Base-by-base conservation (phyloP, 2,797 vertebrate genomes). In the Chaetodon trifasciatus region DNA sequence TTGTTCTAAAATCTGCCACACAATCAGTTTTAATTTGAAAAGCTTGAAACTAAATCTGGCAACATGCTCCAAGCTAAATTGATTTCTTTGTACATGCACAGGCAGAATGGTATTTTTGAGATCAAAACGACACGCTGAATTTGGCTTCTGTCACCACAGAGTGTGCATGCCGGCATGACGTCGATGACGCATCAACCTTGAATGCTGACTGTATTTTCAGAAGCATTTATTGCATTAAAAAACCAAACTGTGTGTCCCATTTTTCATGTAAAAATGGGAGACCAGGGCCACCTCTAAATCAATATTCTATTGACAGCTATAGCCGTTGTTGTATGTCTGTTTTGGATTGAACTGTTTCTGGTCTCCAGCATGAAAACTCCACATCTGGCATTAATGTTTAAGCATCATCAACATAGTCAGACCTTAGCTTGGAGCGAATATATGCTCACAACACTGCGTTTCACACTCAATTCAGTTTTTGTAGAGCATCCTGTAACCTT, bases 381-480 rank as follows among this genome's bases (percentile, higher is more conserved):
- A 66, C 62, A 44, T 64, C n/a, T 53, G 24, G 13, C 28, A 53
- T 11, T 60, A 16, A 53, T 76, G 24, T 67, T 66, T 23, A 35
- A 35, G 21, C 23, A 69, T 32, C 35, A 28, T 63, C 3, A 42
- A 32, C 40, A 63, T 12, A 4, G 19, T 50, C 11, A 19, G 11
- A 56, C 42, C 16, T 17, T 1, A 65, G 46, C 11, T 52, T 67
- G 2, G 42, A 68, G 60, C 56, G 47, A 75, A 57, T 37, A 37
- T 65, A 47, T 13, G 21, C 39, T 60, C n/a, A 49, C 6, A 56
- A 15, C 56, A 35, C 15, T 39, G n/a, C 28, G 21, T 74, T 63
- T 47, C 32, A 72, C 9, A 74, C 9, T 37, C 39, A 23, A 58
- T 17, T 46, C 24, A 49, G 62, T 68, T 68, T 19, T 0, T n/a